Percentiles rank a stretch among this genome's conserved stretches.
These are phyloP conservation scores for Pseudococcus longispinus DNA, from an alignment of 2,888 invertebrate species.

Conservation along the genomic window DNA sequence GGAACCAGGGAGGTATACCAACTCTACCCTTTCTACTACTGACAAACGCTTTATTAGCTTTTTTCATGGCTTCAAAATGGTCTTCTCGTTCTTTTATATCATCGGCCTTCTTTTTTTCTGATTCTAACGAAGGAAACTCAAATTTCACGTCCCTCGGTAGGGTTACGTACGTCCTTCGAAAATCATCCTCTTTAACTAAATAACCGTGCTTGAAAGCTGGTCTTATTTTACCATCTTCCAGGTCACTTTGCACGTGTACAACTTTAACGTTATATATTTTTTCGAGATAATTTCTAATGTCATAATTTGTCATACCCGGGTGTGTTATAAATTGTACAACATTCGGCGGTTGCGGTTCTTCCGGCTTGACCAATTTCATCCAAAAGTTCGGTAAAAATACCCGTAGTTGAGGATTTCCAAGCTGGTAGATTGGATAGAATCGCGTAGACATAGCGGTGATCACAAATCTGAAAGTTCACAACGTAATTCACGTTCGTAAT, in stretches of 20 bases:
- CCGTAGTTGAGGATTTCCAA: constrained; percentile 91
- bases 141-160: constrained; percentile 78
- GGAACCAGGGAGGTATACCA: constrained; percentile 81
- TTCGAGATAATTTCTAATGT: constrained; percentile 90
- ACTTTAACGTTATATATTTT: constrained; percentile 92
- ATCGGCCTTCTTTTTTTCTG: constrained; percentile 62
- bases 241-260: constrained; percentile 77
- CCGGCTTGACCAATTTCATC: constrained; percentile 86
- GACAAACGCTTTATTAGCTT: constrained; percentile 69
- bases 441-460: constrained; percentile 37
- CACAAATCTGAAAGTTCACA: neutral
- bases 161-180: constrained; percentile 79
- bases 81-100: constrained; percentile 70
- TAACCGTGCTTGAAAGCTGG: constrained; percentile 64
- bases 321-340: constrained; percentile 88
- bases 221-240: constrained; percentile 71
- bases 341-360: constrained; percentile 74
- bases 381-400: constrained; percentile 96
- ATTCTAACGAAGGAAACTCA: constrained; percentile 78
- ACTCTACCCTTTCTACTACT: constrained; percentile 73
- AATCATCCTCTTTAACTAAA: constrained; percentile 82
- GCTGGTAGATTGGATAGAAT: constrained; percentile 83
- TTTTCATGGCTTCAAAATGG: constrained; percentile 70
- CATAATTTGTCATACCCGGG: constrained; percentile 90
- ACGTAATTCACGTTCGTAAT: constrained; percentile 37